A percentile compares a stretch with the other conserved stretches of the same genome.
Conservation (phyloP, 2,113 vertebrate species). For the Gracilinanus agilis region DNA sequence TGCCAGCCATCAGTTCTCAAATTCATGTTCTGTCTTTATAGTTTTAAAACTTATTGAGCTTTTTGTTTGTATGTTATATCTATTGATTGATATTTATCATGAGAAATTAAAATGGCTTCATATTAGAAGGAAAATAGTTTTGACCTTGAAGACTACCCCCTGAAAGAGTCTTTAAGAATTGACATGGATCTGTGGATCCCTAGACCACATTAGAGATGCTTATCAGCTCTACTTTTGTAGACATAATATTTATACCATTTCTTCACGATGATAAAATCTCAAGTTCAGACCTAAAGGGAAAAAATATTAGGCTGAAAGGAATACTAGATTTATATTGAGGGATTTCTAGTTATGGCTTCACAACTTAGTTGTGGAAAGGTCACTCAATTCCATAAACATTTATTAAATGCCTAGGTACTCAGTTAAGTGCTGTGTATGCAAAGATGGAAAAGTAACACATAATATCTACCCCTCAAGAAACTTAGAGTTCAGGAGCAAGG, state of each 20-base stretch:
- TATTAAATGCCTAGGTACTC: background rate
- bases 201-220: background rate
- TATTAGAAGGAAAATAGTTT: background rate
- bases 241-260: background rate
- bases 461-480: background rate
- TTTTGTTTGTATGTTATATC: background rate
- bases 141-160: background rate
- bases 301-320: background rate
- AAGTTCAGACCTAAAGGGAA: background rate
- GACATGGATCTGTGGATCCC: background rate
- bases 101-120: background rate
- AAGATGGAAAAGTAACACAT: background rate
- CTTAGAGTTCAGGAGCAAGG: background rate
- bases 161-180: background rate
- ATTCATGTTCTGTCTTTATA: background rate
- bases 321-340: background rate
- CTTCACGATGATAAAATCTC: background rate
- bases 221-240: background rate
- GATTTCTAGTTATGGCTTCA: background rate
- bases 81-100: background rate
- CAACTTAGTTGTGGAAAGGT: background rate
- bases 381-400: background rate
- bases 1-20: background rate
- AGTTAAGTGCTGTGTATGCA: background rate
- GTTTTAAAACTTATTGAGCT: background rate